These are phyloP conservation scores for Dufourea novaeangliae DNA, from an alignment of 1,140 invertebrate genomes.

Conservation along the genomic window DNA sequence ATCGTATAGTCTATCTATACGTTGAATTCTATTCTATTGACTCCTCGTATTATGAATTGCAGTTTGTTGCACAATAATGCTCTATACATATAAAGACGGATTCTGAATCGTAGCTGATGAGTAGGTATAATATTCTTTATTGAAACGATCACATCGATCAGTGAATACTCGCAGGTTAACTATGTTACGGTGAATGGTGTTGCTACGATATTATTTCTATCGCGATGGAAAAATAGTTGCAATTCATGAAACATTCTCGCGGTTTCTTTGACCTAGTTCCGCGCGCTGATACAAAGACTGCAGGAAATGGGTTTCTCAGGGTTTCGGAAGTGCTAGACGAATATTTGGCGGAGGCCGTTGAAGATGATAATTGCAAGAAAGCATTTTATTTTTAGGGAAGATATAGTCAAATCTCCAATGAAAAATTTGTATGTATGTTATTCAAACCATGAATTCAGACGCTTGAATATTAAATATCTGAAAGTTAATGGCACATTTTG, in stretches of 20 bases:
- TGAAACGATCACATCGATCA: constrained; percentile 20
- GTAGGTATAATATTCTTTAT: constrained; percentile 38
- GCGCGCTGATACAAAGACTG: constrained; percentile 5
- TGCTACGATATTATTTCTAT: constrained; percentile 40
- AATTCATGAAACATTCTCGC: constrained; percentile 55
- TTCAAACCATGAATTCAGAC: neutral
- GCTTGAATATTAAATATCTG: neutral
- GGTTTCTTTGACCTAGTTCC: constrained; percentile 53
- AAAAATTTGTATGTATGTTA: neutral
- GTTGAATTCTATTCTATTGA: neutral
- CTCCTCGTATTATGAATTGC: too few relatives aligned
- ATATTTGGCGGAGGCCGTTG: constrained; percentile 18
- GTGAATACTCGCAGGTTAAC: constrained; percentile 8
- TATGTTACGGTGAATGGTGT: constrained; percentile 16
- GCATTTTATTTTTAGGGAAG: neutral
- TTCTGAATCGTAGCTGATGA: neutral
- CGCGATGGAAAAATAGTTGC: constrained; percentile 61
- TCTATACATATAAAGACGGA: too few relatives aligned
- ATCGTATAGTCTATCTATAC: neutral
- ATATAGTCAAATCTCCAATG: neutral
- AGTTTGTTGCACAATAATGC: too few relatives aligned
- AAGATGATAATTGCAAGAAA: constrained; percentile 25
- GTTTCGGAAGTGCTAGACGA: constrained; percentile 27
- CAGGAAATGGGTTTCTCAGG: constrained; percentile 41
- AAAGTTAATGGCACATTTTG: neutral